Conservation (phyloP, 2,797 vertebrate genomes). For the Pipistrellus pipistrellus region DNA sequence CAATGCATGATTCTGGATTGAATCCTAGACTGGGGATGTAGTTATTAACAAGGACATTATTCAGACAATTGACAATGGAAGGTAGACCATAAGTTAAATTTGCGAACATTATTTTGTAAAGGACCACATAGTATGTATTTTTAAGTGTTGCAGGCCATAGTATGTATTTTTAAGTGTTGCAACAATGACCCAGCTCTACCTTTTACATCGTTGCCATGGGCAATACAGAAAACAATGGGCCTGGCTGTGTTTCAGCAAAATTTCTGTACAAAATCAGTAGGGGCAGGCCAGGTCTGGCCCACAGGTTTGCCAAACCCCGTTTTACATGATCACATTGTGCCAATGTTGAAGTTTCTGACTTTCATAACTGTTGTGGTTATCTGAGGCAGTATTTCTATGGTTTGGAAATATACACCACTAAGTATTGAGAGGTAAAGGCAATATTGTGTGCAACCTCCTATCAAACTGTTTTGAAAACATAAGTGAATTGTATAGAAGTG, state of each 20-base stretch:
- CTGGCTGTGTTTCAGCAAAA: not conserved
- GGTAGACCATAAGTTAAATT: not conserved
- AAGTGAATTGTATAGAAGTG: not conserved
- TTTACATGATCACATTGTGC: not conserved
- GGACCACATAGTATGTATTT: not conserved
- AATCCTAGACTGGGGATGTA: not conserved
- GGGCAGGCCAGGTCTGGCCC: not conserved
- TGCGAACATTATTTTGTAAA: not conserved
- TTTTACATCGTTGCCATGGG: not conserved
- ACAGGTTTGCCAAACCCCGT: not conserved
- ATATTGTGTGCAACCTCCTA: not conserved
- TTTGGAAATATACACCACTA: not conserved
- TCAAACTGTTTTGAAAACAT: not conserved
- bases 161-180: not conserved
- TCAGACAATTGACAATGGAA: not conserved
- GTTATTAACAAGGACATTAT: not conserved
- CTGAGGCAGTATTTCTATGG: not conserved
- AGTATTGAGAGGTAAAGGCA: not conserved
- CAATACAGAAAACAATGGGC: not conserved
- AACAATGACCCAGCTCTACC: not conserved
- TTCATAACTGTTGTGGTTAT: not conserved
- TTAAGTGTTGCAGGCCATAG: not conserved
- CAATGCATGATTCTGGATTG: not conserved
- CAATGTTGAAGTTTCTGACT: not conserved
- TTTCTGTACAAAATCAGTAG: not conserved